Base-by-base conservation (phyloP, 2,888 invertebrate genomes). In the Leucophora obtusa region DNA sequence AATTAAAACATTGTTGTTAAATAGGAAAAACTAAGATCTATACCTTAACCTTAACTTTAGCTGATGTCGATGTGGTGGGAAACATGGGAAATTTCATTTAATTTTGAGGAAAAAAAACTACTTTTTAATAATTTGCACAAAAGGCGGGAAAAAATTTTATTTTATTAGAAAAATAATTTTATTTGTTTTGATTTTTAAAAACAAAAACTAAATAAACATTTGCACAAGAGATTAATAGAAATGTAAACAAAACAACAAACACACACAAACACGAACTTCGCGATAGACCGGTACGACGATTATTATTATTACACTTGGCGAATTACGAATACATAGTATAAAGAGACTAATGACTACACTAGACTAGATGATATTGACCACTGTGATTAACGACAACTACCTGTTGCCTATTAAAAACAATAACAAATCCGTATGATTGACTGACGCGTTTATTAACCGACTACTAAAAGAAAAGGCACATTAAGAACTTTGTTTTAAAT, bases 11-110 rank as follows among this genome's bases (percentile, higher is more conserved):
- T n/a, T 6, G 28, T 28, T 28, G 4, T 3, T 56, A n/a, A 28
- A 43, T 43, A 2, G n/a, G 4, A 60, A 63, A 51, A 38, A 63
- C 9, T 47, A 43, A 53, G 4, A 53, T 51, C 58, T 18, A 18
- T 82, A 87, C 87, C 87, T 87, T 87, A 47, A 85, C 84, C 84
- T 87, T 87, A 62, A 86, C 85, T 84, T 86, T 88, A 79, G 84
- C 74, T 69, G 24, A 43, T 47, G 69, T 66, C 53, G 81, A 53
- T 9, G 77, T 51, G 38, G 85, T 84, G 66, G 87, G 86, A 83
- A 87, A 87, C 88, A 88, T 88, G 83, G 84, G 79, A 75, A 82
- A 63, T 74, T 69, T 33, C 79, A 79, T 74, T 75, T 58, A 73
- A 18, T 51, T 66, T 28, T 28, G 7, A 7, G 5, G 5, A 38